phyloP scores from a whole-genome alignment of 2,113 vertebrate species.

The Zosterops pallidus region DNA sequence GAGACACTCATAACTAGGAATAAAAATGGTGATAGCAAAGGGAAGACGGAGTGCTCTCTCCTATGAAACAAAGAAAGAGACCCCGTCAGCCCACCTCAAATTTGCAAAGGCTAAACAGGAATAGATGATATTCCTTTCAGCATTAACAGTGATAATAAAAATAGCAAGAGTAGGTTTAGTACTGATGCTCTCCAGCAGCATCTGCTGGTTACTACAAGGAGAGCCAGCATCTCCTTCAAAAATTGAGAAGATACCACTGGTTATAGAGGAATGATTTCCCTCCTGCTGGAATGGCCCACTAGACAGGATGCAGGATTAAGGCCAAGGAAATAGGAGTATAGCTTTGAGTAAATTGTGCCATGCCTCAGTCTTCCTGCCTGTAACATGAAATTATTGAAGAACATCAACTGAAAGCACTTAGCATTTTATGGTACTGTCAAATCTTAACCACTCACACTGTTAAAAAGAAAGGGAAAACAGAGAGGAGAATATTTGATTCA shows the following conservation, averaged over 20 bases:
- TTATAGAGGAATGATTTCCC: not conserved
- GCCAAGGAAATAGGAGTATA: not conserved
- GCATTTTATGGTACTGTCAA: not conserved
- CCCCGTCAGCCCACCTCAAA: not conserved
- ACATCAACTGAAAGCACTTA: not conserved
- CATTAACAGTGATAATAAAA: not conserved
- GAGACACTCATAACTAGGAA: conserved; percentile 43
- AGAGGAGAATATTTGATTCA: not conserved
- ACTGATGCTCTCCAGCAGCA: not conserved
- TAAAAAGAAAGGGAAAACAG: not conserved
- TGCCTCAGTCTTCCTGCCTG: not conserved
- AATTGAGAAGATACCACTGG: not conserved
- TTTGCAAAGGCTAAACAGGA: not conserved
- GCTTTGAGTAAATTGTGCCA: not conserved
- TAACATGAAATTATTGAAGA: not conserved
- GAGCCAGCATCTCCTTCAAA: not conserved
- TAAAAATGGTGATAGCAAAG: conserved; percentile 10
- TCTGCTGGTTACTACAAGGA: not conserved
- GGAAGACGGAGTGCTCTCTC: not conserved
- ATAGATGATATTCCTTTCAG: not conserved
- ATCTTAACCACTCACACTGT: not conserved
- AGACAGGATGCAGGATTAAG: not conserved
- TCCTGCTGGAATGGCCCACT: not conserved
- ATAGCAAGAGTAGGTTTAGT: not conserved
- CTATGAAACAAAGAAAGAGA: not conserved